Conservation (phyloP, 1,140 invertebrate species). For the Musca vetustissima region DNA sequence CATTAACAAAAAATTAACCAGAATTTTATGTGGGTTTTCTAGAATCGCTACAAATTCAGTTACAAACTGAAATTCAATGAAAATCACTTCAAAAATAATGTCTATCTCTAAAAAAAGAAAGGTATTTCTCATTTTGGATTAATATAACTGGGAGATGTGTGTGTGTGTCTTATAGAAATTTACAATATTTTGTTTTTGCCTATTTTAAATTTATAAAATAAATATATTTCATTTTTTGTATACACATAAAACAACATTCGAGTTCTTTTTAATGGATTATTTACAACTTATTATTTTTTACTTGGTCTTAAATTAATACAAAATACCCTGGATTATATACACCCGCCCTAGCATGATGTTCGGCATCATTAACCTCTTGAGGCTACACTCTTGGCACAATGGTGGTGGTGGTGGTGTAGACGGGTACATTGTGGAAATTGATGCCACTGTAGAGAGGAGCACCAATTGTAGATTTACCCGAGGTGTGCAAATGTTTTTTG, state of each 20-base stretch:
- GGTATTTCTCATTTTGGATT: too few species aligned
- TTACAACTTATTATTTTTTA: not conserved
- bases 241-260: constrained; percentile 24
- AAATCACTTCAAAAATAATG: too few species aligned
- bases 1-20: too few species aligned
- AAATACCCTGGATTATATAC: constrained; percentile 16
- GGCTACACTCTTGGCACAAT: constrained; percentile 40
- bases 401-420: constrained; percentile 37
- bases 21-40: too few species aligned
- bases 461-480: constrained; percentile 40
- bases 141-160: not conserved
- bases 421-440: constrained; percentile 53
- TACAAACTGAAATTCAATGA: too few species aligned
- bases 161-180: too few species aligned
- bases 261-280: constrained; percentile 7
- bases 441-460: constrained; percentile 49
- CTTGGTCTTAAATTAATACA: not conserved
- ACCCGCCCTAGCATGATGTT: constrained; percentile 8
- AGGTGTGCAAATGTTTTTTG: constrained; percentile 49
- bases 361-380: not conserved
- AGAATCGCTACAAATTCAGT: too few species aligned
- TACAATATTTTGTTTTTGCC: not conserved
- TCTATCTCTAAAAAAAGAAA: too few species aligned
- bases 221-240: not conserved
- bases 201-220: too few species aligned